These are phyloP conservation scores for Philotrypesis tridentata DNA, from an alignment of 1,140 invertebrate genomes.

Conservation along the genomic window DNA sequence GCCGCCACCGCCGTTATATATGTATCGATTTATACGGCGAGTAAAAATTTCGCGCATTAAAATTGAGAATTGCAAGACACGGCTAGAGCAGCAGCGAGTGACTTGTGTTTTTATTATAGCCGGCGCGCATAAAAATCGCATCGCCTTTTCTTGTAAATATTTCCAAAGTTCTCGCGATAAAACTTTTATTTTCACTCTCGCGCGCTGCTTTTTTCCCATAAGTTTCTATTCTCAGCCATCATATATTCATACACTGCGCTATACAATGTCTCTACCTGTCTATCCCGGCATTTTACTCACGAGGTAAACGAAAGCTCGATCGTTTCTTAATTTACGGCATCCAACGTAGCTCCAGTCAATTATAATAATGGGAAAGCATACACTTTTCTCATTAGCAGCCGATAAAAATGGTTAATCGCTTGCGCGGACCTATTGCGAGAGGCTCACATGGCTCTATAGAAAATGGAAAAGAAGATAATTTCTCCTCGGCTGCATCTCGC, in stretches of 20 bases:
- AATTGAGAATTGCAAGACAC: not conserved
- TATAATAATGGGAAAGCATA: not conserved
- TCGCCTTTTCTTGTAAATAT: not conserved
- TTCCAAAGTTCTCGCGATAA: not conserved
- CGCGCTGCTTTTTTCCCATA: not conserved
- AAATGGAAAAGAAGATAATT: constrained; percentile 16
- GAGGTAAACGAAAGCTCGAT: not conserved
- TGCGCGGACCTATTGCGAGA: not conserved
- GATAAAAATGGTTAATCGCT: not conserved
- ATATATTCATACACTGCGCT: no score
- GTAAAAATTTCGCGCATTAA: not conserved
- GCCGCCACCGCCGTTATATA: no score
- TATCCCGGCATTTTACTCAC: not conserved
- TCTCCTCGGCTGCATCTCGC: not conserved
- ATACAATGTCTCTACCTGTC: not conserved
- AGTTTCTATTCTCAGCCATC: no score
- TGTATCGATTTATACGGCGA: no score
- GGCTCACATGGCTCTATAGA: not conserved
- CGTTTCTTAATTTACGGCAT: not conserved
- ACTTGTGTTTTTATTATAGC: not conserved
- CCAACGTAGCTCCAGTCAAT: not conserved
- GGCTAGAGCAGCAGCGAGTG: not conserved
- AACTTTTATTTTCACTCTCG: not conserved
- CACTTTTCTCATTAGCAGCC: constrained; percentile 1
- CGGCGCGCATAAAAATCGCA: not conserved